Evolutionary conservation across 2,113 vertebrate genomes (phyloP).

Genomic region (Oenanthe melanoleuca): DNA sequence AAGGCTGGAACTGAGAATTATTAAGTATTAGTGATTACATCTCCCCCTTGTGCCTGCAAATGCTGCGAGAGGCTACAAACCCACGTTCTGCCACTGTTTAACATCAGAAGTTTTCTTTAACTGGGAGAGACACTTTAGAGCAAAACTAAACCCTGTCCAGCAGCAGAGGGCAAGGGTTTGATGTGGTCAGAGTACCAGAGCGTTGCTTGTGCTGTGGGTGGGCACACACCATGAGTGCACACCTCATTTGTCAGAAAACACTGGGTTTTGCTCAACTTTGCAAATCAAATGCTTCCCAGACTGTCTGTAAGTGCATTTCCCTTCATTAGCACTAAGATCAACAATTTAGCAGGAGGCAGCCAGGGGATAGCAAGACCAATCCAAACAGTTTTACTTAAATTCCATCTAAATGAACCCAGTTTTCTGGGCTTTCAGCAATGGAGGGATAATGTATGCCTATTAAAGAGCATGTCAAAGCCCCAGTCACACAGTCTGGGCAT

Average conservation of each 20-base stretch:
- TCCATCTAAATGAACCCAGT: slow-evolving; percentile 52
- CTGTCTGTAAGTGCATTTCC: not conserved
- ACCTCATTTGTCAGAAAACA: not conserved
- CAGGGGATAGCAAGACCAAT: slow-evolving; percentile 51
- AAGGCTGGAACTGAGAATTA: not conserved
- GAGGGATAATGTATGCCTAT: slow-evolving; percentile 59
- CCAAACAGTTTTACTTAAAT: slow-evolving; percentile 64
- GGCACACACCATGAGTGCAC: not conserved
- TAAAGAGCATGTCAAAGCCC: slow-evolving; percentile 63
- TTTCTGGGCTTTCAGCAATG: slow-evolving; percentile 38
- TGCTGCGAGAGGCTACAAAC: not conserved
- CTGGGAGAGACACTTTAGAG: not conserved
- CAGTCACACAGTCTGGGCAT: slow-evolving; percentile 64
- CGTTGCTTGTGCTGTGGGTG: not conserved
- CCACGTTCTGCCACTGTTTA: not conserved
- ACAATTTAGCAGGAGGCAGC: slow-evolving; percentile 44
- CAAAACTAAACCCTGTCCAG: not conserved
- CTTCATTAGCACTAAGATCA: slow-evolving; percentile 57
- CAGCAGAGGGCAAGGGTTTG: not conserved
- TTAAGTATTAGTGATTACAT: not conserved
- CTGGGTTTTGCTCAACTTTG: not conserved
- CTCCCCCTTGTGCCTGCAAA: slow-evolving; percentile 30
- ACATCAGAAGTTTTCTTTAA: not conserved
- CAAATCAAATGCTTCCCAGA: slow-evolving; percentile 22
- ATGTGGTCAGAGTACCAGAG: fast-evolving